Evolutionary conservation across 1,140 invertebrate species (phyloP).

Genomic region (Carcinoscorpius rotundicauda): DNA sequence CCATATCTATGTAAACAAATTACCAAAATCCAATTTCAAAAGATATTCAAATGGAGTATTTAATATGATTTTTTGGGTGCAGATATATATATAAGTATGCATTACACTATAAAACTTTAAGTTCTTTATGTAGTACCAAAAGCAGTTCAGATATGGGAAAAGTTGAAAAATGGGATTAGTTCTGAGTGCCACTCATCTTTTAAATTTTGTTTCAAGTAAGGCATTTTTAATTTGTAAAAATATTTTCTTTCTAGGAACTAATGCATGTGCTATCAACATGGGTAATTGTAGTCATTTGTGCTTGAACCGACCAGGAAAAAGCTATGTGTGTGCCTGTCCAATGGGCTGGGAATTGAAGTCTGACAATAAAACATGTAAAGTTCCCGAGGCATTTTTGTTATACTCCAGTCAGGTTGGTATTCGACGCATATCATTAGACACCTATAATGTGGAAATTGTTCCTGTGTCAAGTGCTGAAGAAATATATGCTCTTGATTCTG

Average conservation of each 20-base stretch:
- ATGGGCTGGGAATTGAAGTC: constrained; percentile 69
- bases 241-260: constrained; percentile 36
- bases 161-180: too few relatives aligned
- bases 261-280: constrained; percentile 57
- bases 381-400: constrained; percentile 77
- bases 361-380: constrained; percentile 83
- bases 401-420: constrained; percentile 73
- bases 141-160: too few relatives aligned
- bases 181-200: too few relatives aligned
- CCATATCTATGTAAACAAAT: too few relatives aligned
- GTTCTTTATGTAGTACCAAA: too few relatives aligned
- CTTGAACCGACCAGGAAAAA: constrained; percentile 55
- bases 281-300: constrained; percentile 76
- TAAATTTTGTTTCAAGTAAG: too few relatives aligned
- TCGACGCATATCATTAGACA: constrained; percentile 66
- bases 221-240: too few relatives aligned
- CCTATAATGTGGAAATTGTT: constrained; percentile 59
- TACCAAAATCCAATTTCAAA: too few relatives aligned
- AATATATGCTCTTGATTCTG: constrained; percentile 64
- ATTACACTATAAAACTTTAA: too few relatives aligned
- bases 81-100: too few relatives aligned
- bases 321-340: constrained; percentile 78
- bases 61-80: too few relatives aligned
- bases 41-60: too few relatives aligned
- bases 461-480: constrained; percentile 68